Percentiles rank a stretch among this genome's conserved stretches.
Evolutionary conservation across 2,113 vertebrate genomes (phyloP).

Genomic region (Eulemur rufifrons): DNA sequence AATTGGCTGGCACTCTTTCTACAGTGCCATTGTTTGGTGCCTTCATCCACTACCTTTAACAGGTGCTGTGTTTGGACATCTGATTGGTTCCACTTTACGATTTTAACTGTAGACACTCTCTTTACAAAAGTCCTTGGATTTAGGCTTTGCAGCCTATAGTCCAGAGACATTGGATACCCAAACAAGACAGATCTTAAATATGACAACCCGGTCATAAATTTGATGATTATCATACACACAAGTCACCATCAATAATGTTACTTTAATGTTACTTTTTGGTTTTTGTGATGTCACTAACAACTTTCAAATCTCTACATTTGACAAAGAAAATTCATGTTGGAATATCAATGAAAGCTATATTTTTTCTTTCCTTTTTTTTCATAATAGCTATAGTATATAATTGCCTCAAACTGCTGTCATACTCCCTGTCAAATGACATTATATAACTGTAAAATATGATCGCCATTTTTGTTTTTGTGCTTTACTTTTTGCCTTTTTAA

Average conservation of each 20-base stretch:
- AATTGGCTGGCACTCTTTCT: background rate
- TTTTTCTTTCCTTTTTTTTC: background rate
- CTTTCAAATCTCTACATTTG: background rate
- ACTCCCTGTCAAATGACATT: background rate
- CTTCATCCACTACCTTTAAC: background rate
- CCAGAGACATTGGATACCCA: background rate
- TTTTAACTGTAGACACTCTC: background rate
- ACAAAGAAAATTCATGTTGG: background rate
- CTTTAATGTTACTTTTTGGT: background rate
- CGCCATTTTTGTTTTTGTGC: background rate
- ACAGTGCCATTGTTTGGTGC: background rate
- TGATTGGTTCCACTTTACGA: background rate
- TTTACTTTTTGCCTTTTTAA: background rate
- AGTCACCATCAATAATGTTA: background rate
- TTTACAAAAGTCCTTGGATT: background rate
- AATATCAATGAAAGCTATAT: background rate
- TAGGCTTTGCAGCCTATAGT: background rate
- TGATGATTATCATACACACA: background rate
- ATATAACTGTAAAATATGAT: constrained; percentile 26
- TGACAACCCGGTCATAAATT: background rate
- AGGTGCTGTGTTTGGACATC: background rate
- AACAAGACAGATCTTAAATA: background rate
- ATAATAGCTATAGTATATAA: background rate
- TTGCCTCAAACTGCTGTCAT: background rate
- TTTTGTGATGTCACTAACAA: background rate